Percentiles rank a stretch among this genome's conserved stretches.
These are phyloP conservation scores for Andrena minutula DNA, from an alignment of 2,888 invertebrate genomes.

Conservation along the genomic window DNA sequence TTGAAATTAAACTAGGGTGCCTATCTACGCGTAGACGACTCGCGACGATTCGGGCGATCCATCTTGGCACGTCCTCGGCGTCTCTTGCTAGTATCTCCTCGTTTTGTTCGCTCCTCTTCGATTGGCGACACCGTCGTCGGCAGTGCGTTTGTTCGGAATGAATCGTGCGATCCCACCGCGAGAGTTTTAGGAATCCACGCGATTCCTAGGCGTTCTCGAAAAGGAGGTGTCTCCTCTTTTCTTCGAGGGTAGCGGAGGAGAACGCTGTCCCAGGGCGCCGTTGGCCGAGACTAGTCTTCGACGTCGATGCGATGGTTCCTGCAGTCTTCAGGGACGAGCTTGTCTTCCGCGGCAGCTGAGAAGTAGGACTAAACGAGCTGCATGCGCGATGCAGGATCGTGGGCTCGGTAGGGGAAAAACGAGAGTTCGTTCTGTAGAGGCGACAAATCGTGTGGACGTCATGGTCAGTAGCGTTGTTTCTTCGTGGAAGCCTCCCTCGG, in stretches of 20 bases:
- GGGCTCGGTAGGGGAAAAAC: not conserved
- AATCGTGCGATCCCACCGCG: conserved; percentile 32
- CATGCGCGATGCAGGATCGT: not conserved
- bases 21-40: conserved; percentile 53
- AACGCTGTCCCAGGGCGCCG: not conserved
- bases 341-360: too few species aligned
- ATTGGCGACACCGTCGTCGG: conserved; percentile 56
- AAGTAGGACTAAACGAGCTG: not conserved
- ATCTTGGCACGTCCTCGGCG: not conserved
- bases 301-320: not conserved
- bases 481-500: too few species aligned
- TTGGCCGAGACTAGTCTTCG: not conserved
- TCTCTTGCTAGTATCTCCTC: not conserved
- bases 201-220: conserved; percentile 23
- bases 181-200: conserved; percentile 26
- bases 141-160: conserved; percentile 66
- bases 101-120: not conserved
- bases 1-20: conserved; percentile 54
- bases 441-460: not conserved
- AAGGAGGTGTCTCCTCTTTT: not conserved
- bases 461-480: not conserved
- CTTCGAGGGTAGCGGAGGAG: not conserved
- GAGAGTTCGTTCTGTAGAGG: not conserved
- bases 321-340: too few species aligned
- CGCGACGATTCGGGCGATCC: conserved; percentile 34